Percentiles rank a stretch among this genome's conserved stretches.
Conservation (phyloP, 2,888 invertebrate species). For the Agrilus mali region DNA sequence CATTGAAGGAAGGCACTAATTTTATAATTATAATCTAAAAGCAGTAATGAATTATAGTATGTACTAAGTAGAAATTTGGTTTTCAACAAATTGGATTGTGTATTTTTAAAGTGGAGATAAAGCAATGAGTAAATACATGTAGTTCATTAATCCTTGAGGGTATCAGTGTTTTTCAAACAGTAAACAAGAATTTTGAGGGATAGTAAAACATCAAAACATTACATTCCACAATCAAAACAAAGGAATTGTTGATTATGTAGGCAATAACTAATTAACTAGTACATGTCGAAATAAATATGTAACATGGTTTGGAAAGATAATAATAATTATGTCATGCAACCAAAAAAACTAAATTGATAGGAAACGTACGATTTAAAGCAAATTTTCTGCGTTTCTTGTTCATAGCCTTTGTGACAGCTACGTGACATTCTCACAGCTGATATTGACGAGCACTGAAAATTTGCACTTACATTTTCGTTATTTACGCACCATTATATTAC, state of each 20-base stretch:
- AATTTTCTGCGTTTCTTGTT: slow-evolving; percentile 22
- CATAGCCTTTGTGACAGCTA: slow-evolving; percentile 23
- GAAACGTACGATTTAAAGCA: slow-evolving; percentile 21
- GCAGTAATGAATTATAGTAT: not conserved
- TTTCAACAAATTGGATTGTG: too few relatives aligned
- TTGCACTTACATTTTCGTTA: slow-evolving; percentile 8
- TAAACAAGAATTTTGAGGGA: too few relatives aligned
- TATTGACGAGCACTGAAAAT: slow-evolving; percentile 13
- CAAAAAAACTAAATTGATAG: slow-evolving; percentile 5
- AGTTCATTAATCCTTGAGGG: too few relatives aligned
- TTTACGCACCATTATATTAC: slow-evolving; percentile 6
- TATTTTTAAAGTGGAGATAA: too few relatives aligned
- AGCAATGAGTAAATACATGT: too few relatives aligned
- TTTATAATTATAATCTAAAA: slow-evolving; percentile 11
- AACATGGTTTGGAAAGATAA: slow-evolving; percentile 1
- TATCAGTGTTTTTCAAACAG: too few relatives aligned
- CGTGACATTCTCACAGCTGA: slow-evolving; percentile 33
- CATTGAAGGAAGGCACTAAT: slow-evolving; percentile 9
- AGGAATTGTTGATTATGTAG: too few relatives aligned
- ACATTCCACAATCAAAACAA: too few relatives aligned
- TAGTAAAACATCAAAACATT: too few relatives aligned
- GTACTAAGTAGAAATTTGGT: too few relatives aligned
- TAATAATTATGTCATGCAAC: slow-evolving; percentile 7
- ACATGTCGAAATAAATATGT: too few relatives aligned
- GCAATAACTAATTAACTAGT: too few relatives aligned